Evolutionary conservation across 2,113 vertebrate species (phyloP).

Genomic region (Notarius quadriscutis): DNA sequence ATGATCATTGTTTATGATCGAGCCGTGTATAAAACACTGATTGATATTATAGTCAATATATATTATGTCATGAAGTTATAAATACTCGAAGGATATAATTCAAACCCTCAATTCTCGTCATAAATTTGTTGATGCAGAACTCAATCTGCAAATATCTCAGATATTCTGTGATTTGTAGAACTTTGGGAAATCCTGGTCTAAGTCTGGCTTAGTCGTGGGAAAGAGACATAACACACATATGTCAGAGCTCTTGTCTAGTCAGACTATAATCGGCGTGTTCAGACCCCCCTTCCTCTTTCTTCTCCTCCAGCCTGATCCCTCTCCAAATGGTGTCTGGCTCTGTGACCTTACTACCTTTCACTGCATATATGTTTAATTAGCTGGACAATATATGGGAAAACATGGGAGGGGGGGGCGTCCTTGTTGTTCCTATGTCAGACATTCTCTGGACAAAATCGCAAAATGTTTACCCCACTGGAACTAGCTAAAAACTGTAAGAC

Average conservation of each 20-base stretch:
- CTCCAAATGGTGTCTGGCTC: conserved; percentile 47
- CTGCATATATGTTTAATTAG: conserved; percentile 50
- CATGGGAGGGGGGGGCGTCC: not conserved
- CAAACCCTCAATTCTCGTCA: not conserved
- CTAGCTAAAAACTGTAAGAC: not conserved
- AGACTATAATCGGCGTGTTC: conserved; percentile 44
- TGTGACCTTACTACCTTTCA: conserved; percentile 41
- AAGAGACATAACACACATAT: conserved; percentile 14
- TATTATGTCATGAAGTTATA: not conserved
- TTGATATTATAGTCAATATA: not conserved
- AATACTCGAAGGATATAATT: not conserved
- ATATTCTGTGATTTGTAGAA: not conserved
- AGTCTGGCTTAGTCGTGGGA: conserved; percentile 36
- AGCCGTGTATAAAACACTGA: not conserved
- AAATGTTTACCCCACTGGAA: not conserved
- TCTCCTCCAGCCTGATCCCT: conserved; percentile 28
- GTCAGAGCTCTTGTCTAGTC: conserved; percentile 38
- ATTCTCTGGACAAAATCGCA: not conserved
- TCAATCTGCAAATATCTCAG: not conserved
- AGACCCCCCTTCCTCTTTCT: conserved; percentile 31
- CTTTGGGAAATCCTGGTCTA: not conserved
- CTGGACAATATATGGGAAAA: conserved; percentile 26
- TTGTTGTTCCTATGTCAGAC: not conserved
- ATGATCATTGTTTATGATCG: not conserved
- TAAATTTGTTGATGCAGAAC: not conserved